phyloP scores from a whole-genome alignment of 1,140 invertebrate genomes.

The Grapholita molesta region DNA sequence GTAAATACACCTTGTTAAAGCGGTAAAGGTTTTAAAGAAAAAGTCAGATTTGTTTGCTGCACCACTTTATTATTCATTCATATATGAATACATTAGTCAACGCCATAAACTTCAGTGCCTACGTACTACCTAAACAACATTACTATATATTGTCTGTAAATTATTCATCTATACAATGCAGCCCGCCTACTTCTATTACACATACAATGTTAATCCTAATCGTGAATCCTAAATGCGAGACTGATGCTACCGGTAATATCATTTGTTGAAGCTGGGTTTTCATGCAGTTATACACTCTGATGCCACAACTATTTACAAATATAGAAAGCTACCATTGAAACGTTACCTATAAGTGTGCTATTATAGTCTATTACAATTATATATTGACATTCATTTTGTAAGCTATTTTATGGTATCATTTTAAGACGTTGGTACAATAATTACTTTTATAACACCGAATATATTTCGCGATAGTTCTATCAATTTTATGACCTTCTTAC shows the following conservation, averaged over 20 bases:
- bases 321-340: slow-evolving; percentile 29
- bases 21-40: slow-evolving; percentile 21
- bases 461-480: neutral
- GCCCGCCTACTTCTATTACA: slow-evolving; percentile 52
- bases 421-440: neutral
- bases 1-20: neutral
- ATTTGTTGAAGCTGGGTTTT: neutral
- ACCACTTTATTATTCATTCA: slow-evolving; percentile 68
- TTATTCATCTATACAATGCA: slow-evolving; percentile 59
- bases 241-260: neutral
- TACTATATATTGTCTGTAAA: slow-evolving; percentile 70
- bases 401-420: neutral
- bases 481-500: neutral
- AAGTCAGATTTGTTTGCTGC: slow-evolving; percentile 42
- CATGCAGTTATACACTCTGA: neutral
- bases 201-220: slow-evolving; percentile 18
- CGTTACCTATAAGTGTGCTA: neutral
- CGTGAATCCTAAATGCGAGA: slow-evolving; percentile 13
- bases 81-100: slow-evolving; percentile 72
- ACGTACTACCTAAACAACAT: slow-evolving; percentile 75
- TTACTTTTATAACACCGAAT: neutral
- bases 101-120: slow-evolving; percentile 75
- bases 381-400: slow-evolving; percentile 11
- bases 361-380: slow-evolving; percentile 1
- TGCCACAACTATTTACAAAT: slow-evolving; percentile 26